Base-by-base conservation (phyloP, 2,888 invertebrate species). In the Leptothorax acervorum region DNA sequence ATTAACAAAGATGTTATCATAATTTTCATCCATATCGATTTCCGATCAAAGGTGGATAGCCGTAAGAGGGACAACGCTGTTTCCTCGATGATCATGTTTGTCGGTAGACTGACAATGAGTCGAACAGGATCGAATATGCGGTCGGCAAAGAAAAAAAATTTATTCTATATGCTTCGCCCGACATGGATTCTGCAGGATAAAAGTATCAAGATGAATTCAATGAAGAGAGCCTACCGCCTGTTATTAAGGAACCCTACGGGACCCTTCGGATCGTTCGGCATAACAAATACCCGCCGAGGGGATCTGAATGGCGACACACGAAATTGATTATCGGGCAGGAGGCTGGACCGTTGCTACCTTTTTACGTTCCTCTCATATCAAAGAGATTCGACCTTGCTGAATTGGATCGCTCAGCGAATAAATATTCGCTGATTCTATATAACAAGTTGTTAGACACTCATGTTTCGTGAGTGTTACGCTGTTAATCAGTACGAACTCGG, bases 151-250 rank as follows among this genome's bases (percentile, higher is more conserved):
- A 79, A 75, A 83, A 84, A 78, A 88, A 88, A 87, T 87, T 86
- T 90, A 90, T 90, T 90, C 90, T 60, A 68, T 74, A 48, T 73
- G 86, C 71, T 35, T 60, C 75, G 70, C 70, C 70, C 74, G 83
- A 68, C 85, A 85, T 65, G 89, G 89, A 90, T 90, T 85, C 82
- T 66, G 82, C 62, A 42, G 91, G 90, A 90, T 90, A 90, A 90
- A 88, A 71, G 88, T 90, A 91, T 91, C 91, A 86, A 39, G 85
- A 66, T 76, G 90, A 88, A 90, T 90, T 90, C 88, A 90, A 90
- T 90, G 90, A 91, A 91, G 90, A 90, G 87, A 83, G 90, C 91
- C 90, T 90, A 91, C 70, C 85, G 81, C 15, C 86, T 74, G 86
- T 91, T 90, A 90, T 90, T 90, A 90, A 88, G 85, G 53, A 88